Percentiles rank a stretch among this genome's conserved stretches.
Conservation (phyloP, 2,113 vertebrate genomes). For the Thunnus thynnus region DNA sequence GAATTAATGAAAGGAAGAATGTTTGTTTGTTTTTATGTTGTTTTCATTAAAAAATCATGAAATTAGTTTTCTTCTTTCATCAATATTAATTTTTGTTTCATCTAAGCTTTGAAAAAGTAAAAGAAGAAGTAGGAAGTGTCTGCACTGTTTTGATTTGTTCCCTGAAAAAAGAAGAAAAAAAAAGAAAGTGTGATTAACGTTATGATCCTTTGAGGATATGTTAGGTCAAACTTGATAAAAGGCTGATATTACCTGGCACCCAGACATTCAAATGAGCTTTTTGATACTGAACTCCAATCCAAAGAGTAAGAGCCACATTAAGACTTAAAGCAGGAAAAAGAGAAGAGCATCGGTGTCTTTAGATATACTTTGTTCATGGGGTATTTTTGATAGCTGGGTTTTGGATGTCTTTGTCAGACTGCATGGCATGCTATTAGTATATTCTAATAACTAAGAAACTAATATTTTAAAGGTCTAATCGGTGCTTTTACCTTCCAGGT, state of each 20-base stretch:
- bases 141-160: not conserved
- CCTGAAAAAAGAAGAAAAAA: not conserved
- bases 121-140: no score
- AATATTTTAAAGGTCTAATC: not conserved
- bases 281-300: not conserved
- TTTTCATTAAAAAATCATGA: no score
- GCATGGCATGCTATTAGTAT: not conserved
- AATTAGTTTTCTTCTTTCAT: no score
- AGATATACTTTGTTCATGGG: not conserved
- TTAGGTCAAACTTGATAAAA: not conserved
- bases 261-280: not conserved
- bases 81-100: no score
- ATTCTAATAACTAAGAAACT: not conserved
- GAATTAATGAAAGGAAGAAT: no score
- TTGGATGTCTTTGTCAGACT: not conserved
- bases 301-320: not conserved
- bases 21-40: no score
- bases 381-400: not conserved
- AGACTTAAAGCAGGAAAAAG: not conserved
- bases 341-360: not conserved
- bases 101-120: no score
- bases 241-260: not conserved
- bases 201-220: conserved; percentile 25
- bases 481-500: not conserved
- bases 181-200: not conserved